Conservation (phyloP, 2,888 invertebrate genomes). For the Pollenia amentaria region DNA sequence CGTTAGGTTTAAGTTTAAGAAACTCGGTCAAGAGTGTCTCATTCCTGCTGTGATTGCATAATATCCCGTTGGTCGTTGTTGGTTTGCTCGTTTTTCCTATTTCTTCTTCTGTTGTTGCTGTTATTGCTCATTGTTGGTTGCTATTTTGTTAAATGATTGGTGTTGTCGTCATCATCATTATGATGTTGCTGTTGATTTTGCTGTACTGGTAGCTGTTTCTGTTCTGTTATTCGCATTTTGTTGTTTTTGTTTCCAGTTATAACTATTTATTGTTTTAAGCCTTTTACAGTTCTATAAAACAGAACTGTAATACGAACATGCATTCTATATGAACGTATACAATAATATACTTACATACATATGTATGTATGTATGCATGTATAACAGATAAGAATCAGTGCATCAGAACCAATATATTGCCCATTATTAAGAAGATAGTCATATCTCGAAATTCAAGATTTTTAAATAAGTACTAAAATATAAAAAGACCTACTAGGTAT, state of each 20-base stretch:
- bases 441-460: not conserved
- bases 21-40: conserved; percentile 84
- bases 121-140: conserved; percentile 57
- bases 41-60: conserved; percentile 83
- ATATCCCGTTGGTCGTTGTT: conserved; percentile 79
- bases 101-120: conserved; percentile 36
- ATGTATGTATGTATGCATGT: not conserved
- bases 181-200: conserved; percentile 47
- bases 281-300: not conserved
- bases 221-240: conserved; percentile 55
- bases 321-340: not conserved
- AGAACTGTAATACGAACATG: conserved; percentile 7
- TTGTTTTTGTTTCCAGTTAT: conserved; percentile 50
- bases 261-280: not conserved
- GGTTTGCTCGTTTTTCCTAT: conserved; percentile 26
- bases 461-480: not conserved
- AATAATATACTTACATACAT: not conserved
- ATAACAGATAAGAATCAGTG: not conserved
- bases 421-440: not conserved
- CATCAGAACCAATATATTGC: not conserved
- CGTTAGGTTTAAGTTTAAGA: conserved; percentile 81
- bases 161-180: conserved; percentile 23
- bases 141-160: conserved; percentile 25
- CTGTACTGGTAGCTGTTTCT: conserved; percentile 46
- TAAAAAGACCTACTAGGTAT: too few relatives aligned